Evolutionary conservation across 1,140 invertebrate species (phyloP).

Genomic region (Thrips palmi): DNA sequence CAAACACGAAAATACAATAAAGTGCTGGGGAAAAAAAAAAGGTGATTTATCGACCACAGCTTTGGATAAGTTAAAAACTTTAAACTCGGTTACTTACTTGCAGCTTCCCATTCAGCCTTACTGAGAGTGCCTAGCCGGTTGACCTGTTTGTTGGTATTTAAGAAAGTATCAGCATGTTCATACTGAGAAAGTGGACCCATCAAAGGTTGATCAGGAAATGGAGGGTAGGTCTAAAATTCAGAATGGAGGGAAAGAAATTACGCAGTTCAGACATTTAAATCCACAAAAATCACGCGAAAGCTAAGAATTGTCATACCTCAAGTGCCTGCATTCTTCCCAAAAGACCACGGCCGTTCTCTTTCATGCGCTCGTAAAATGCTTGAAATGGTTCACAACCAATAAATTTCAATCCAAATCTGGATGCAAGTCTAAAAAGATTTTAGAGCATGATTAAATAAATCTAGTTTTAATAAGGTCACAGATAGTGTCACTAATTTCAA

Average conservation of each 20-base stretch:
- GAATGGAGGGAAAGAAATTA: constrained; percentile 1
- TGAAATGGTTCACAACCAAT: constrained; percentile 33
- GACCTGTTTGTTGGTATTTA: constrained; percentile 25
- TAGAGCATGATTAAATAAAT: constrained; percentile 2
- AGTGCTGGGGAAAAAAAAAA: constrained; percentile 42
- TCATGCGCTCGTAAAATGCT: constrained; percentile 31
- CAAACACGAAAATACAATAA: constrained; percentile 70
- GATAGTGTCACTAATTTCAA: neutral
- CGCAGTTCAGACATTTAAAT: neutral
- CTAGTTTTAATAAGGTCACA: neutral
- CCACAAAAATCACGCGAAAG: neutral
- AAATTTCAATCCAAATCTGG: constrained; percentile 35
- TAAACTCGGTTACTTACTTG: no score
- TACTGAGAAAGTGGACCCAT: constrained; percentile 47
- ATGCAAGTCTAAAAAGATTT: constrained; percentile 29
- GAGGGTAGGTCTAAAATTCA: constrained; percentile 42
- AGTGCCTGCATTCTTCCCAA: constrained; percentile 46
- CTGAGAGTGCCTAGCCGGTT: constrained; percentile 62
- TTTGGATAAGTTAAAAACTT: constrained; percentile 21
- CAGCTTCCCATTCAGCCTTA: constrained; percentile 82
- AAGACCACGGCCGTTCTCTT: constrained; percentile 28
- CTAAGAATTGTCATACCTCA: constrained; percentile 30
- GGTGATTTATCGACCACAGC: constrained; percentile 11
- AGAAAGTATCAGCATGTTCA: constrained; percentile 43
- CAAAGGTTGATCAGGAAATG: constrained; percentile 30